Base-by-base conservation (phyloP, 2,113 vertebrate genomes). In the Hemicordylus capensis region DNA sequence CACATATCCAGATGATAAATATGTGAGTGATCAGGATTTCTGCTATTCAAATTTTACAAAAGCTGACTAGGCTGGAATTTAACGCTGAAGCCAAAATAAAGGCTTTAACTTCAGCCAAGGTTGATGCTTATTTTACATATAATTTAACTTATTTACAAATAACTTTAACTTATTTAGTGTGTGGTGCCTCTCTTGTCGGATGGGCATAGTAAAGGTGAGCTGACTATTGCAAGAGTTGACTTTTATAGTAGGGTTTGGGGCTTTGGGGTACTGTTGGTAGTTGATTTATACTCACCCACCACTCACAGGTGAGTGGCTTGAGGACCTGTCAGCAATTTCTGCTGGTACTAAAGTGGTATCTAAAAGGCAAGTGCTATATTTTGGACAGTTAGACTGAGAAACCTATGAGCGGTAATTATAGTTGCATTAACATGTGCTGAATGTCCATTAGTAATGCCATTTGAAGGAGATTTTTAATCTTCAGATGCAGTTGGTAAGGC, bases 381-480 rank as follows among this genome's bases (percentile, higher is more conserved):
- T 66, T 58, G 73, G 78, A 83, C 6, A 61, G 1, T 0, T 79
- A 4, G 56, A n/a, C 8, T 80, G 78, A 42, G 1, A 0, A 0
- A 0, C 70, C 2, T 37, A 8, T 58, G 75, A 61, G 37, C 78
- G 88, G 48, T 28, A 69, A n/a, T 78, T 89, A 78, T 61, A 87
- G 61, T 24, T 78, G 69, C 39, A 15, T 22, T 88, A 54, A 28
- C 83, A 37, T 48, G 22, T 56, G 64, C 39, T 70, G 28, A 8
- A 79, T 87, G 81, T 76, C 54, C 6, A 4, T 80, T 89, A 0
- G 0, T 0, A 0, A 76, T 92, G 46, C 19, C 82, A 56, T 44
- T 78, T 64, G 58, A 75, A 85, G 83, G 67, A 26, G 24, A 17
- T 70, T 37, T 86, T 67, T 88, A n/a, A 67, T 81, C 82, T 69